These are phyloP conservation scores for Venturia canescens DNA, from an alignment of 1,140 invertebrate genomes.

Conservation along the genomic window DNA sequence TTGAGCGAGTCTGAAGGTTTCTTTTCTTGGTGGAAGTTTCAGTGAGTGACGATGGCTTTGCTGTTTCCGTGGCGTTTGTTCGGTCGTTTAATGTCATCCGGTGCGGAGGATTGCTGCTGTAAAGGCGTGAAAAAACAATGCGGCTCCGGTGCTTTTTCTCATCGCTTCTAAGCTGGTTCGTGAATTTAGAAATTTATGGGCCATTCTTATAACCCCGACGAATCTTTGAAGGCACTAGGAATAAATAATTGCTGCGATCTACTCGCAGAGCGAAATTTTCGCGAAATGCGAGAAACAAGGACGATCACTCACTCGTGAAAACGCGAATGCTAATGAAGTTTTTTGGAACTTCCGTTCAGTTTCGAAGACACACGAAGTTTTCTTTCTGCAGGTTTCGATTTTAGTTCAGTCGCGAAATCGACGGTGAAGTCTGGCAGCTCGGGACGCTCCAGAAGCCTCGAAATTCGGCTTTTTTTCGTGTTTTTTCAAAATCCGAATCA, in stretches of 20 bases:
- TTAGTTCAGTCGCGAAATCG: too few relatives aligned
- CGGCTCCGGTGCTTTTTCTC: background rate
- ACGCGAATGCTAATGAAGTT: too few relatives aligned
- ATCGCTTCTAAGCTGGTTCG: background rate
- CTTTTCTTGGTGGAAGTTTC: too few relatives aligned
- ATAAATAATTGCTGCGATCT: background rate
- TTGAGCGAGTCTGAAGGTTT: too few relatives aligned
- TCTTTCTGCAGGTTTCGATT: background rate
- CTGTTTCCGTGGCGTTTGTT: too few relatives aligned
- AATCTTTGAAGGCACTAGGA: background rate
- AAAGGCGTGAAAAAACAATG: too few relatives aligned
- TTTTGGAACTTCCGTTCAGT: background rate
- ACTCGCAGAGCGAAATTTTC: background rate
- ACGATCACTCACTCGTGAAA: slow-evolving; percentile 17
- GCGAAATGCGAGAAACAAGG: background rate
- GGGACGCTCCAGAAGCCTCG: too few relatives aligned
- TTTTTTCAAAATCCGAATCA: background rate
- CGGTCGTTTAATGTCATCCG: background rate
- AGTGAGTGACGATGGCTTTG: too few relatives aligned
- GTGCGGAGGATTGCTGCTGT: too few relatives aligned
- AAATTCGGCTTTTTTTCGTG: background rate
- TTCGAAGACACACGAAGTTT: background rate
- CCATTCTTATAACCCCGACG: background rate
- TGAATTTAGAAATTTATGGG: slow-evolving; percentile 1
- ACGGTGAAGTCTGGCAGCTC: too few relatives aligned